Base-by-base conservation (phyloP, 2,113 vertebrate genomes). In the Menidia beryllina region DNA sequence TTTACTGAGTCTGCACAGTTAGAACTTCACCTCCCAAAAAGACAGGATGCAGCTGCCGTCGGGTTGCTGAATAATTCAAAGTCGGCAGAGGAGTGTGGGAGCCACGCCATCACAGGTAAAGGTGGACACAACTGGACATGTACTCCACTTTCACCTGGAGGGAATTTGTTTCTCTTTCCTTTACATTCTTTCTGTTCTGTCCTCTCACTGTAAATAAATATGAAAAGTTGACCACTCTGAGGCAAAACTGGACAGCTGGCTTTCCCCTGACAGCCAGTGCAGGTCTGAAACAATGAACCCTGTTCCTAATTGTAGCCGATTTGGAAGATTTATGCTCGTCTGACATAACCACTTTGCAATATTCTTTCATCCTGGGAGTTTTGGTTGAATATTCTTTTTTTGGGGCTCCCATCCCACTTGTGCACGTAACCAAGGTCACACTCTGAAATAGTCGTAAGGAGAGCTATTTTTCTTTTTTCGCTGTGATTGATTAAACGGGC, bases 51-150 rank as follows among this genome's bases (percentile, higher is more conserved):
- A 78, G 59, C 51, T 51, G 51, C 51, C 64, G 69, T 56, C 55
- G 50, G 20, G 19, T 3, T 9, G 39, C 25, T 87, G n/a, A 88
- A 86, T 87, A 71, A 83, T 87, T 89, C 24, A 86, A 75, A 68
- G 59, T 53, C 25, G 39, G 23, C 12, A 39, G 61, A 62, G 59
- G 52, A 77, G 51, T 56, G 38, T 39, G 45, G 41, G 49, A 86
- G 54, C 20, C 34, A 59, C 55, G 73, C 69, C 38, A 9, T 64
- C 62, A 25, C 64, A 72, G 50, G 69, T 74, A 75, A 55, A 79
- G 52, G 49, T 78, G 69, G 86, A 84, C 39, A 74, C 58, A 81
- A 72, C 5, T 63, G 52, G 51, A 12, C 67, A 20, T 67, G 70
- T 53, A 19, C 58, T 48, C 51, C 3, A 5, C 14, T 38, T 58